Evolutionary conservation across 2,797 vertebrate genomes (phyloP).

Genomic region (Somateria mollissima): DNA sequence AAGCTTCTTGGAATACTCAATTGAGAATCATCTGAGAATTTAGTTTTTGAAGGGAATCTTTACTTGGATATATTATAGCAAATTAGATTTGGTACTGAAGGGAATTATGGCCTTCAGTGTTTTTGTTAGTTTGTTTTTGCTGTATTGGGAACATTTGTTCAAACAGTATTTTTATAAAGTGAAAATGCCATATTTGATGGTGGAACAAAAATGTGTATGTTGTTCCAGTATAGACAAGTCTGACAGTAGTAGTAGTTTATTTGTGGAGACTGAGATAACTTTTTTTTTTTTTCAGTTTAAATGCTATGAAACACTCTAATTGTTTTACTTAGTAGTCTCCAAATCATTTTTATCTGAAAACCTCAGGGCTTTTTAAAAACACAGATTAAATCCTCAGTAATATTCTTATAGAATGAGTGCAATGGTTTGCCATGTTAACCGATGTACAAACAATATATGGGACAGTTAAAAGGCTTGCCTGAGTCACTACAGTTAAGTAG

Average conservation of each 20-base stretch:
- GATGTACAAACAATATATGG: background rate
- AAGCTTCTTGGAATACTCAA: background rate
- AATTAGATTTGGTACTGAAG: background rate
- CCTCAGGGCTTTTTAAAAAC: background rate
- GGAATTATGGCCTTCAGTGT: background rate
- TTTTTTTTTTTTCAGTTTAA: background rate
- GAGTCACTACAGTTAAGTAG: background rate
- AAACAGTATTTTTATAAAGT: background rate
- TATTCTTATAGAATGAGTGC: background rate
- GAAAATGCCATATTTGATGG: background rate
- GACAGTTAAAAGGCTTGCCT: background rate
- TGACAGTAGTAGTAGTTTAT: background rate
- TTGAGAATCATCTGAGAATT: background rate
- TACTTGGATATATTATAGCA: background rate
- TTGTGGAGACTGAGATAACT: background rate
- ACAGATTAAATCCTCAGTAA: background rate
- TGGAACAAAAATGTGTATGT: background rate
- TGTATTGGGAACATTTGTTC: background rate
- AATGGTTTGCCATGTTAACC: background rate
- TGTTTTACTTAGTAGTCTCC: background rate
- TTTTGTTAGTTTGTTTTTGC: background rate
- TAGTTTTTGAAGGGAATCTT: background rate
- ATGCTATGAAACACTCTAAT: background rate
- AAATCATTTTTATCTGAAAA: background rate
- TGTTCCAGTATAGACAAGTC: background rate